Evolutionary conservation across 2,888 invertebrate genomes (phyloP).

Genomic region (Zonitis immaculata): DNA sequence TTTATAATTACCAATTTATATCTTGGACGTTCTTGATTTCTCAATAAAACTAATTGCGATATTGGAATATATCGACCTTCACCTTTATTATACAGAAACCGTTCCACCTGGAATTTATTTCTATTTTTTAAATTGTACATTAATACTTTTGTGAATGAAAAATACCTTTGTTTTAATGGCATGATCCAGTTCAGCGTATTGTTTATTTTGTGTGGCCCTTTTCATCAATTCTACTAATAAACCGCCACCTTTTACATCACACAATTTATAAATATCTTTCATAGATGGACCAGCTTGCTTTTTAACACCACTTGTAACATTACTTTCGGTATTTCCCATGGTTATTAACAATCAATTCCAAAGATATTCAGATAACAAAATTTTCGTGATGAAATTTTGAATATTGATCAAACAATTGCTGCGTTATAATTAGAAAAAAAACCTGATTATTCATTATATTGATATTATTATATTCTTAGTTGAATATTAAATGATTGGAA

Average conservation of each 20-base stretch:
- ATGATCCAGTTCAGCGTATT: conserved; percentile 87
- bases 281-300: conserved; percentile 87
- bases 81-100: conserved; percentile 91
- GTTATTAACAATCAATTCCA: conserved; percentile 19
- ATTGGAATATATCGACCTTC: conserved; percentile 87
- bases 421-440: too few relatives aligned
- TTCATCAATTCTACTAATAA: conserved; percentile 92
- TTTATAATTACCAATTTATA: conserved; percentile 64
- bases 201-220: conserved; percentile 82
- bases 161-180: conserved; percentile 75
- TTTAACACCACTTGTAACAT: conserved; percentile 91
- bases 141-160: too few relatives aligned
- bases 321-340: conserved; percentile 82
- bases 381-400: neutral
- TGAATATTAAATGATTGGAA: too few relatives aligned
- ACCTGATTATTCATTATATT: too few relatives aligned
- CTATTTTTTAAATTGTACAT: too few relatives aligned
- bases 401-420: neutral
- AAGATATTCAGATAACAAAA: neutral
- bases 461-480: too few relatives aligned
- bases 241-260: conserved; percentile 89
- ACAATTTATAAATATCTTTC: conserved; percentile 80
- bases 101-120: conserved; percentile 58
- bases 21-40: conserved; percentile 80
- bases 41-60: conserved; percentile 76